Evolutionary conservation across 2,888 invertebrate genomes (phyloP).

Genomic region (Anodontia alba): DNA sequence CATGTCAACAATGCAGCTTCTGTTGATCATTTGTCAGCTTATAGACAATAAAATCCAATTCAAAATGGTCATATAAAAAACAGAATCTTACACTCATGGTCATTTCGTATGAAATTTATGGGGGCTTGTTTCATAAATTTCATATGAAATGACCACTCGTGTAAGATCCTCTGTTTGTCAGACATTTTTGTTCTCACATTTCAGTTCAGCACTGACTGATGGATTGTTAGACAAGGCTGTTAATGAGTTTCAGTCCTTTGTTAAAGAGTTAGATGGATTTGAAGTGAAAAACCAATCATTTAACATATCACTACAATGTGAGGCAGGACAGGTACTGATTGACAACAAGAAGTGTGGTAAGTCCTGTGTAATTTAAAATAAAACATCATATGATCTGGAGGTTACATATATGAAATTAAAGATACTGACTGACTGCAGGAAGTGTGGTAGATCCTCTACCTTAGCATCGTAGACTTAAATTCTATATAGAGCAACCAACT

Average conservation of each 20-base stretch:
- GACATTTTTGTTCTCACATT: not conserved
- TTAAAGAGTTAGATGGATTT: constrained; percentile 65
- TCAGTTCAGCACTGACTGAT: constrained; percentile 1
- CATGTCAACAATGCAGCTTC: too few relatives aligned
- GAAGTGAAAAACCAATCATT: constrained; percentile 51
- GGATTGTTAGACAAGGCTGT: constrained; percentile 34
- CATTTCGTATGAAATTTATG: too few relatives aligned
- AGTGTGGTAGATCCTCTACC: too few relatives aligned
- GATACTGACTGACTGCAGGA: not conserved
- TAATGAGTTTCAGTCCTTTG: constrained; percentile 62
- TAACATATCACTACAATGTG: constrained; percentile 65
- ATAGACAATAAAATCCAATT: too few relatives aligned
- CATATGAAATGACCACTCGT: too few relatives aligned
- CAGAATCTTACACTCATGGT: too few relatives aligned
- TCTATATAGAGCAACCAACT: too few relatives aligned
- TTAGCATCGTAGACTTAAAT: too few relatives aligned
- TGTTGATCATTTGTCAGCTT: too few relatives aligned
- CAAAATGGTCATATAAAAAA: too few relatives aligned
- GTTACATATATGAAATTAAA: not conserved
- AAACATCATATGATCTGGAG: too few relatives aligned
- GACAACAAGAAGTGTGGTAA: constrained; percentile 62
- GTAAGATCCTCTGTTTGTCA: constrained; percentile 37
- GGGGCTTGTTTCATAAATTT: too few relatives aligned
- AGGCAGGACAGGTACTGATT: constrained; percentile 68
- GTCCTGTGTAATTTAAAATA: constrained; percentile 4